phyloP scores from a whole-genome alignment of 2,888 invertebrate genomes.

The Rhingia campestris region DNA sequence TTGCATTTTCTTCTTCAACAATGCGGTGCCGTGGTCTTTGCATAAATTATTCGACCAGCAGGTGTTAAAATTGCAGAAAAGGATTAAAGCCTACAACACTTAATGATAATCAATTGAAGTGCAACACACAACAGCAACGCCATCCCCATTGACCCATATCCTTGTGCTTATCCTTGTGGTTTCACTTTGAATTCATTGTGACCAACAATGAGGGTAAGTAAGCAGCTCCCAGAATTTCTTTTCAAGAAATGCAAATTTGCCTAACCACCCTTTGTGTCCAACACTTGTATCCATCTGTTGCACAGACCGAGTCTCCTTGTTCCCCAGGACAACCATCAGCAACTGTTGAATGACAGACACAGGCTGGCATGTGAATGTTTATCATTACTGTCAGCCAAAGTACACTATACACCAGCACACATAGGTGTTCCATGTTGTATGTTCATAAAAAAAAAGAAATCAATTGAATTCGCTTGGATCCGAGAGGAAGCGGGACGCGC shows the following conservation, averaged over 20 bases:
- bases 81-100: constrained; percentile 46
- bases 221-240: background rate
- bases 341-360: constrained; percentile 53
- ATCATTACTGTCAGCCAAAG: constrained; percentile 50
- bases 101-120: constrained; percentile 29
- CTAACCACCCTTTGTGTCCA: background rate
- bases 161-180: constrained; percentile 6
- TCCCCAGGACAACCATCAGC: constrained; percentile 26
- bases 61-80: constrained; percentile 44
- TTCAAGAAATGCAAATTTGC: constrained; percentile 28
- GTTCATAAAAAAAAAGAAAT: constrained; percentile 15
- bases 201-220: background rate
- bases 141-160: constrained; percentile 35
- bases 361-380: constrained; percentile 24
- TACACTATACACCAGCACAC: constrained; percentile 1
- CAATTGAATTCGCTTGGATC: constrained; percentile 65
- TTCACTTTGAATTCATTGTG: background rate
- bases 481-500: constrained; percentile 43
- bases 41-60: constrained; percentile 47
- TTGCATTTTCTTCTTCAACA: constrained; percentile 48
- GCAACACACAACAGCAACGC: constrained; percentile 1
- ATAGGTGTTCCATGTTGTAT: background rate
- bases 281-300: constrained; percentile 34
- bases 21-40: constrained; percentile 17
- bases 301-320: background rate